phyloP scores from a whole-genome alignment of 2,113 vertebrate species.

The Serinus canaria region DNA sequence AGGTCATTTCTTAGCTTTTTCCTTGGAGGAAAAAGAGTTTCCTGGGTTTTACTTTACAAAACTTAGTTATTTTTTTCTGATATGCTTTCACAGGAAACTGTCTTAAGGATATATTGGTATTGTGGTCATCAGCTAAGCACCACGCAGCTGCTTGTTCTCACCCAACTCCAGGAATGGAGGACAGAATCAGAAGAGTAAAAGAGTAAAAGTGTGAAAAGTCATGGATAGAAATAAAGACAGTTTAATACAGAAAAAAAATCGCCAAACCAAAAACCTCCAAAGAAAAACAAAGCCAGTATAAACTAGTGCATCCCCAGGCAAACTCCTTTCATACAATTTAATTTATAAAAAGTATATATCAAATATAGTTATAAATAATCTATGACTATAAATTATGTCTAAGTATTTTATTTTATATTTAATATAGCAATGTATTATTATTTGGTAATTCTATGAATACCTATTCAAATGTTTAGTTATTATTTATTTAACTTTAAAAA shows the following conservation, averaged over 20 bases:
- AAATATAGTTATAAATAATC: background rate
- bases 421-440: background rate
- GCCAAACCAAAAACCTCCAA: background rate
- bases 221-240: background rate
- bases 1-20: background rate
- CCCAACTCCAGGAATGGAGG: rapidly evolving
- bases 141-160: background rate
- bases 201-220: background rate
- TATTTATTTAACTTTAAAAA: background rate
- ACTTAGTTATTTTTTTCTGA: background rate
- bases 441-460: too few relatives aligned
- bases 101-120: background rate
- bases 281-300: background rate
- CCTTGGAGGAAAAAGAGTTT: background rate
- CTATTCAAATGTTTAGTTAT: background rate
- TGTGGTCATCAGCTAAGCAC: background rate
- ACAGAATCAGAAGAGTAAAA: background rate
- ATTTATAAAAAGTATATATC: background rate
- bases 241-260: background rate
- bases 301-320: background rate
- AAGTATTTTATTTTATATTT: background rate
- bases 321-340: background rate
- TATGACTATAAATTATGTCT: background rate
- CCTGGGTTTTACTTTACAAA: background rate
- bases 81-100: background rate